phyloP scores from a whole-genome alignment of 2,797 vertebrate species.

The Pseudomugil gertrudae region DNA sequence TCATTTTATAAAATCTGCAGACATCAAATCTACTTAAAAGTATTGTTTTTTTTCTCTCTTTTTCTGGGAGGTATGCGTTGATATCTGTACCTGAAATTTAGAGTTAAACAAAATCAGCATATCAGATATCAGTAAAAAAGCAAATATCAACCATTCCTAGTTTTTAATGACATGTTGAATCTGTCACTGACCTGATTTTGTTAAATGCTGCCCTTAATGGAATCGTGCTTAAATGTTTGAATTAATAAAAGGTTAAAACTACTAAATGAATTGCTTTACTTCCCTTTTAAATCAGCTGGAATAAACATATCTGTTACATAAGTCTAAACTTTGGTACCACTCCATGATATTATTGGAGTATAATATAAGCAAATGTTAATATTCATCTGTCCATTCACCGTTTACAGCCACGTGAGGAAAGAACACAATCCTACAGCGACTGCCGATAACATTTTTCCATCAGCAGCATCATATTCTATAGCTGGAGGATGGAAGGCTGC shows the following conservation, averaged over 20 bases:
- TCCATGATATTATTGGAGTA: background rate
- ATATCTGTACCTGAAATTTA: too few species aligned
- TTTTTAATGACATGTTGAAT: too few species aligned
- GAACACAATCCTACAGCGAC: slow-evolving; percentile 24
- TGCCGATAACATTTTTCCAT: slow-evolving; percentile 25
- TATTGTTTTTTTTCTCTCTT: too few species aligned
- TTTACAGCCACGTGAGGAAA: slow-evolving; percentile 29
- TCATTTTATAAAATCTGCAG: too few species aligned
- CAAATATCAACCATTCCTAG: too few species aligned
- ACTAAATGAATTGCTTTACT: background rate
- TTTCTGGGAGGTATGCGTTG: too few species aligned
- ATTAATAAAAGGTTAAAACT: background rate
- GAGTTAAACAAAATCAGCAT: too few species aligned
- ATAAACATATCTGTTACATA: background rate
- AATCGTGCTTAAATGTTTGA: background rate
- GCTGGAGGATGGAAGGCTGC: slow-evolving; percentile 11
- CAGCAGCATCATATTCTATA: slow-evolving; percentile 11
- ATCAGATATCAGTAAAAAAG: too few species aligned
- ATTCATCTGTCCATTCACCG: background rate
- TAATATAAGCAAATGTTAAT: background rate
- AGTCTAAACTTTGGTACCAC: background rate
- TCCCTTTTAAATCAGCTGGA: background rate
- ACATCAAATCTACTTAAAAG: too few species aligned
- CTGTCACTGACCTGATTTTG: too few species aligned
- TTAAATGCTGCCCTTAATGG: too few species aligned